Conservation (phyloP, 2,797 vertebrate genomes). For the Dendrocincla fuliginosa region DNA sequence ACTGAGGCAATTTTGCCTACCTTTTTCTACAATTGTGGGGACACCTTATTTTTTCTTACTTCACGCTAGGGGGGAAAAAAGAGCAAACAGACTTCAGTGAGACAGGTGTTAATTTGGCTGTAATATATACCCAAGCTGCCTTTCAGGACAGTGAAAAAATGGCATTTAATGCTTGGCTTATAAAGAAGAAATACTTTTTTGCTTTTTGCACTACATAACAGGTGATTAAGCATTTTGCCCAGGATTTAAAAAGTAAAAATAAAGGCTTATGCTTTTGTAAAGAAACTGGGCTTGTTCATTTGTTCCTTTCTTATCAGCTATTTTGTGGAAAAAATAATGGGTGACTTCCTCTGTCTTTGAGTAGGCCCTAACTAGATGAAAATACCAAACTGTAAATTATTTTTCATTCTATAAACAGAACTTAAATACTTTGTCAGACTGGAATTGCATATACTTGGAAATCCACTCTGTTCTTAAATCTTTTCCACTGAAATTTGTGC, state of each 20-base stretch:
- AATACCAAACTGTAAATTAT: slow-evolving; percentile 24
- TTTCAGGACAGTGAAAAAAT: slow-evolving; percentile 64
- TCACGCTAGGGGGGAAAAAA: slow-evolving; percentile 6
- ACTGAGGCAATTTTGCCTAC: slow-evolving; percentile 57
- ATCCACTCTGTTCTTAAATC: background rate
- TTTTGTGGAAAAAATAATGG: slow-evolving; percentile 19
- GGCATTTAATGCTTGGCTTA: slow-evolving; percentile 63
- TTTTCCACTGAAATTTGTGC: slow-evolving; percentile 15
- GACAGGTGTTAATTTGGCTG: slow-evolving; percentile 69
- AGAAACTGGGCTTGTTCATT: background rate
- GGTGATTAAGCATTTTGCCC: slow-evolving; percentile 47
- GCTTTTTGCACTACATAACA: slow-evolving; percentile 67
- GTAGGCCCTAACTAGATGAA: slow-evolving; percentile 21
- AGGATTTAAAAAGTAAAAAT: background rate
- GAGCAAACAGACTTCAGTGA: slow-evolving; percentile 43
- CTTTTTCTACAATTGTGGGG: slow-evolving; percentile 59
- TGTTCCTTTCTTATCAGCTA: slow-evolving; percentile 41
- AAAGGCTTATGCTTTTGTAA: slow-evolving; percentile 34
- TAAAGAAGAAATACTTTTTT: slow-evolving; percentile 44
- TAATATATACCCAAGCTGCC: slow-evolving; percentile 71
- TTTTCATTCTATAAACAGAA: slow-evolving; percentile 12
- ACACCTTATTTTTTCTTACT: slow-evolving; percentile 54
- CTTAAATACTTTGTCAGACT: slow-evolving; percentile 19
- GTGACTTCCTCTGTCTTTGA: slow-evolving; percentile 31
- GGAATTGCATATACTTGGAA: slow-evolving; percentile 12